Conservation (phyloP, 2,113 vertebrate species). For the Agapornis roseicollis region DNA sequence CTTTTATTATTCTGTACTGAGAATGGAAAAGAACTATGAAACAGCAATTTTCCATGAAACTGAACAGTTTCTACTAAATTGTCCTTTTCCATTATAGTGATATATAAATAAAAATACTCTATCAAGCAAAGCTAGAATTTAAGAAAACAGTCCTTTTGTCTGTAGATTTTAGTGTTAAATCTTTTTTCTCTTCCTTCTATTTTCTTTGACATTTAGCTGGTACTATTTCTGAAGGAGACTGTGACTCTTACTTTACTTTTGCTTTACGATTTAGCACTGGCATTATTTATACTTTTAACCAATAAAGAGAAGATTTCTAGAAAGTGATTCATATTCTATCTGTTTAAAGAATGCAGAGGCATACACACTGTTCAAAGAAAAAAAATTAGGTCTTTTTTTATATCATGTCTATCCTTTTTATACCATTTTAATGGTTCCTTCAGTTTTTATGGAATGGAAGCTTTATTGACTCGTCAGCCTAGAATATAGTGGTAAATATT, state of each 20-base stretch:
- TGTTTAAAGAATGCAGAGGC: conserved; percentile 22
- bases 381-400: background rate
- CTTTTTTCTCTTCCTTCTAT: background rate
- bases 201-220: conserved; percentile 17
- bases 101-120: background rate
- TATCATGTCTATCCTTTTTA: background rate
- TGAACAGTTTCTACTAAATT: background rate
- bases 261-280: background rate
- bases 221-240: conserved; percentile 10
- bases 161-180: conserved; percentile 5
- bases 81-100: background rate
- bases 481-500: conserved; percentile 31
- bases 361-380: background rate
- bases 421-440: conserved; percentile 36
- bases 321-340: conserved; percentile 32
- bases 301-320: conserved; percentile 20
- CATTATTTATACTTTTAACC: conserved; percentile 27
- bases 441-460: background rate
- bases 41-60: background rate
- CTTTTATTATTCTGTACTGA: background rate
- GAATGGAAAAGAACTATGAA: background rate
- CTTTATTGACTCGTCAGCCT: conserved; percentile 38
- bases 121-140: background rate
- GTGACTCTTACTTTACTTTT: conserved; percentile 11
- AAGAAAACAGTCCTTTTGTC: background rate